phyloP scores from a whole-genome alignment of 2,797 vertebrate genomes.

The Euphonia xanthogaster region DNA sequence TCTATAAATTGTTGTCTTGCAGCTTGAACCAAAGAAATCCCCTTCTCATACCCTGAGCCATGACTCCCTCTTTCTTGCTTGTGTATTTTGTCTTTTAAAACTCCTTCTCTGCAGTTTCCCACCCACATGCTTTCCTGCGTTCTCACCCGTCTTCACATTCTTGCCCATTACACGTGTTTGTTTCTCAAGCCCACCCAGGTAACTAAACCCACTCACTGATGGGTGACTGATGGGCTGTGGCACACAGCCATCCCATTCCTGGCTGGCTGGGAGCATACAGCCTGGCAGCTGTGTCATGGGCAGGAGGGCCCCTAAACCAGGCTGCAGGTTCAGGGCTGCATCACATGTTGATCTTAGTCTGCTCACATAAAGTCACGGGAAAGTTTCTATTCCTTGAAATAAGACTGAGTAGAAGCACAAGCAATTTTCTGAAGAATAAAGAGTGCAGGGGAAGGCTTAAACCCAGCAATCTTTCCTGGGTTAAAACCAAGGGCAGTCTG shows the following conservation, averaged over 20 bases:
- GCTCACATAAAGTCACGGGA: not conserved
- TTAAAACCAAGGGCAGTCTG: not conserved
- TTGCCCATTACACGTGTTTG: not conserved
- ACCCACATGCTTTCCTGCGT: not conserved
- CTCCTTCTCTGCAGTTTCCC: not conserved
- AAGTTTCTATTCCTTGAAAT: not conserved
- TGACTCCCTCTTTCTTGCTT: not conserved
- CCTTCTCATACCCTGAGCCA: not conserved
- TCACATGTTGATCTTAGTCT: not conserved
- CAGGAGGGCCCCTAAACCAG: not conserved
- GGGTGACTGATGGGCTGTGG: not conserved
- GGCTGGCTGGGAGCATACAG: not conserved
- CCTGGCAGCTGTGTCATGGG: rapidly evolving
- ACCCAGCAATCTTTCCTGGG: not conserved
- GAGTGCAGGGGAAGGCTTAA: not conserved
- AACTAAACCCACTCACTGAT: not conserved
- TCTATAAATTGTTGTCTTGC: not conserved
- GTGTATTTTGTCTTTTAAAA: not conserved
- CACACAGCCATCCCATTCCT: not conserved
- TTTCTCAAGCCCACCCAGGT: not conserved
- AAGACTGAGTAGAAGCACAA: not conserved
- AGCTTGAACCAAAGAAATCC: not conserved
- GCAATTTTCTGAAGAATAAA: not conserved
- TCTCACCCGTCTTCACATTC: not conserved
- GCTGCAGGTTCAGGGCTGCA: not conserved